Evolutionary conservation across 92 coral and sea anemone species (phyloP).

Genomic region (Heteractis magnifica): DNA sequence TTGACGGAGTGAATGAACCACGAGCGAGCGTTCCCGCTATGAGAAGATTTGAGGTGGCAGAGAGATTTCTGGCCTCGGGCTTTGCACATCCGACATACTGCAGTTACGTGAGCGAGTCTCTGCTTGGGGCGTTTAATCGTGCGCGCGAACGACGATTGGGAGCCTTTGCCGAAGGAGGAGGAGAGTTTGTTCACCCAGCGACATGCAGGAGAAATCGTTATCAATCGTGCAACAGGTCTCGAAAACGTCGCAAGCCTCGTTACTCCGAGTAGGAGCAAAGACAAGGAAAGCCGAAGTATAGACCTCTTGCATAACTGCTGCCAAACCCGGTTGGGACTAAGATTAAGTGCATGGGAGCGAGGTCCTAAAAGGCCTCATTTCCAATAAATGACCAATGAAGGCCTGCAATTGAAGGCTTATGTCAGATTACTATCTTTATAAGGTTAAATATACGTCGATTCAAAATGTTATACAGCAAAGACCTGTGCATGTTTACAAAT

Average conservation of each 20-base stretch:
- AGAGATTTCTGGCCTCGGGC: not conserved
- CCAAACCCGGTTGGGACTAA: too few relatives aligned
- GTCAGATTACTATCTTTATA: too few relatives aligned
- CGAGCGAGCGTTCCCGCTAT: not conserved
- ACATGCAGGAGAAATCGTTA: conserved; percentile 1
- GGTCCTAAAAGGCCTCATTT: too few relatives aligned
- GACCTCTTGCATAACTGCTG: too few relatives aligned
- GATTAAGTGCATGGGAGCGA: too few relatives aligned
- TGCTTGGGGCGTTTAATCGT: conserved; percentile 4
- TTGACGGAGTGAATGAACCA: not conserved
- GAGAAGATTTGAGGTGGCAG: conserved; percentile 6
- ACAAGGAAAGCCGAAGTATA: not conserved
- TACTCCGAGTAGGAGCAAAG: not conserved
- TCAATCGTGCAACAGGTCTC: not conserved
- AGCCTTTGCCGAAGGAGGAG: not conserved
- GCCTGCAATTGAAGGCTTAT: too few relatives aligned
- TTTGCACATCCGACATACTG: not conserved
- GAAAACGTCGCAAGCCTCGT: not conserved
- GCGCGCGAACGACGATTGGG: not conserved
- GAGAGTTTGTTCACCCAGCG: conserved; percentile 1
- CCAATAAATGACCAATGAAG: too few relatives aligned
- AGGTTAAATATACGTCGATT: too few relatives aligned
- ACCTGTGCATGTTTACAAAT: too few relatives aligned
- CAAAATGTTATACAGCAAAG: too few relatives aligned
- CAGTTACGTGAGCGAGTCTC: conserved; percentile 2